Evolutionary conservation across 2,888 invertebrate species (phyloP).

Genomic region (Agrochola circellaris): DNA sequence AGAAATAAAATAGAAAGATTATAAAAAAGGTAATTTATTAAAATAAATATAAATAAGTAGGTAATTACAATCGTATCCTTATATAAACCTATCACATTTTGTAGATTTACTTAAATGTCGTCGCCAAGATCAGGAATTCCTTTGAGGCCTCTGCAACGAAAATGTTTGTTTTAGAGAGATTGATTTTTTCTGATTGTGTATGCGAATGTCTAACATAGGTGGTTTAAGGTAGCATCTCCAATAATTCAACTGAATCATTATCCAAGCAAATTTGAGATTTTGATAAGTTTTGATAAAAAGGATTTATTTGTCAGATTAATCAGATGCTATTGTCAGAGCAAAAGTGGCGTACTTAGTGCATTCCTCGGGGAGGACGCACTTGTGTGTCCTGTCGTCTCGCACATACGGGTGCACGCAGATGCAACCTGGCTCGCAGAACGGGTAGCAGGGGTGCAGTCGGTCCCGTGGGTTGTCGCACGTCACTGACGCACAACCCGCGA

Average conservation of each 20-base stretch:
- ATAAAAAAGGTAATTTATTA: constrained; percentile 41
- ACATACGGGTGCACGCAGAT: constrained; percentile 85
- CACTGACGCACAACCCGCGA: constrained; percentile 86
- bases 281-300: not conserved
- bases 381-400: constrained; percentile 87
- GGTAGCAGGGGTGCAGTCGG: constrained; percentile 86
- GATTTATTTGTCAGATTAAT: not conserved
- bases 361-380: constrained; percentile 85
- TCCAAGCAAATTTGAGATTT: not conserved
- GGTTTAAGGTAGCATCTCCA: not conserved
- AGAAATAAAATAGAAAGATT: constrained; percentile 18
- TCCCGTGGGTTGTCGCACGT: constrained; percentile 88
- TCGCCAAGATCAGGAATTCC: constrained; percentile 87
- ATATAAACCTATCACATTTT: constrained; percentile 2
- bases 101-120: constrained; percentile 69
- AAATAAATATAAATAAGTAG: constrained; percentile 19
- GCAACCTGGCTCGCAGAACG: constrained; percentile 88
- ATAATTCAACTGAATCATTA: not conserved
- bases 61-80: constrained; percentile 8
- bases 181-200: not conserved
- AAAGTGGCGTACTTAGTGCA: constrained; percentile 82
- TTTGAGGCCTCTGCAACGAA: constrained; percentile 83
- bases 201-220: not conserved
- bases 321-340: not conserved
- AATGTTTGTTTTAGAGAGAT: constrained; percentile 1